Evolutionary conservation across 2,113 vertebrate species (phyloP).

Genomic region (Pionites leucogaster): DNA sequence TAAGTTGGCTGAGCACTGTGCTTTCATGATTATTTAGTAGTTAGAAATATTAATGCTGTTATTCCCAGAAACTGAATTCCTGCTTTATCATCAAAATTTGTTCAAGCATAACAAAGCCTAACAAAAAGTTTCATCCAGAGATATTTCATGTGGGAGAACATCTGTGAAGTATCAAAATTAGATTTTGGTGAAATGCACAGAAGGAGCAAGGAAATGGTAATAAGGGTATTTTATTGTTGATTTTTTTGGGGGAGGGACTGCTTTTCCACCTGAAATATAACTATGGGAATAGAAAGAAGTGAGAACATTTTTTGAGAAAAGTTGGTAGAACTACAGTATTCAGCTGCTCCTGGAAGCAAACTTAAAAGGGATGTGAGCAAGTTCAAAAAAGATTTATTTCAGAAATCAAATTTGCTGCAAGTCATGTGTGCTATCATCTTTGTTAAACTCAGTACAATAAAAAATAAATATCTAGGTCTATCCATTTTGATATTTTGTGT

Average conservation of each 20-base stretch:
- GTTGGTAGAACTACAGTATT: fast-evolving
- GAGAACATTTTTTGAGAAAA: neutral
- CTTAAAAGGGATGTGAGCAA: neutral
- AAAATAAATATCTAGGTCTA: neutral
- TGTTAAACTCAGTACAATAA: neutral
- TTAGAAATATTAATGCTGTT: neutral
- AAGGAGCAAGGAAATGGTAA: neutral
- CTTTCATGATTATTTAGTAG: neutral
- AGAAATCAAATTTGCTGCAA: neutral
- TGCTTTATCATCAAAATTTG: neutral
- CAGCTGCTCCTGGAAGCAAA: neutral
- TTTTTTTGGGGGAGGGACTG: neutral
- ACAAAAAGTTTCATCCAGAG: neutral
- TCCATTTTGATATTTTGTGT: neutral
- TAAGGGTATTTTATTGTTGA: neutral
- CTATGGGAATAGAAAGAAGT: neutral
- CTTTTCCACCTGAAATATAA: neutral
- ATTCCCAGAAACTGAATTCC: neutral
- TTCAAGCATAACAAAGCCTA: neutral
- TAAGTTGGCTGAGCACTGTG: neutral
- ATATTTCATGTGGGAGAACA: neutral
- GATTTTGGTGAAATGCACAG: neutral
- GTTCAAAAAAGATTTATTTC: neutral
- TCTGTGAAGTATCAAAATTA: neutral
- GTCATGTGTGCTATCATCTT: fast-evolving